phyloP scores from a whole-genome alignment of 2,888 invertebrate species.

The Hirtodrosophila confusa region DNA sequence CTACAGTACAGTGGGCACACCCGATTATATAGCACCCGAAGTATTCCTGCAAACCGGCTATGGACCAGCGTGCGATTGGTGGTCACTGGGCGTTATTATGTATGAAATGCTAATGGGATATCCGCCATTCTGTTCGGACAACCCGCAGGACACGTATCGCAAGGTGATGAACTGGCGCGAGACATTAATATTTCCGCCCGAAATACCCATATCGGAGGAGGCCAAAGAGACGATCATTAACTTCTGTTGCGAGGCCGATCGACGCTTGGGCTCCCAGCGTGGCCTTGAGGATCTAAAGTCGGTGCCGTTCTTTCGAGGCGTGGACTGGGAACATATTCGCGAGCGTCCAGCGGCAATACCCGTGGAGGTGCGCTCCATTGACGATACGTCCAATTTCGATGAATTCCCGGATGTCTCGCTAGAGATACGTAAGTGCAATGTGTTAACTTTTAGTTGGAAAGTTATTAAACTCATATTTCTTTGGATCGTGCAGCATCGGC shows the following conservation, averaged over 20 bases:
- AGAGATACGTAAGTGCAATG: constrained; percentile 94
- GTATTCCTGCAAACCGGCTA: constrained; percentile 99
- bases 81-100: constrained; percentile 99
- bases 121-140: constrained; percentile 99
- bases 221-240: constrained; percentile 97
- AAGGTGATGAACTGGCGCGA: constrained; percentile 99
- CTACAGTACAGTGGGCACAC: constrained; percentile 97
- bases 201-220: constrained; percentile 99
- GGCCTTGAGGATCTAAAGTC: constrained; percentile 97
- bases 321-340: constrained; percentile 99
- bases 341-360: constrained; percentile 99
- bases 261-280: constrained; percentile 94
- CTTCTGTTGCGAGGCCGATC: constrained; percentile 98
- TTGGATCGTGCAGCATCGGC: constrained; percentile 89
- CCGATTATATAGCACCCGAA: constrained; percentile 99
- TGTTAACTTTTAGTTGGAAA: background rate
- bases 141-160: constrained; percentile 85
- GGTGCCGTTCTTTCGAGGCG: constrained; percentile 97
- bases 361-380: constrained; percentile 98
- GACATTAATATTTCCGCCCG: constrained; percentile 98
- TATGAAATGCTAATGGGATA: constrained; percentile 99
- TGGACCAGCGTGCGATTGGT: constrained; percentile 99
- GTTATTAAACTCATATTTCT: background rate
- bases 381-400: constrained; percentile 99
- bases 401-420: constrained; percentile 99